Base-by-base conservation (phyloP, 2,888 invertebrate species). In the Ormyrus labotus region DNA sequence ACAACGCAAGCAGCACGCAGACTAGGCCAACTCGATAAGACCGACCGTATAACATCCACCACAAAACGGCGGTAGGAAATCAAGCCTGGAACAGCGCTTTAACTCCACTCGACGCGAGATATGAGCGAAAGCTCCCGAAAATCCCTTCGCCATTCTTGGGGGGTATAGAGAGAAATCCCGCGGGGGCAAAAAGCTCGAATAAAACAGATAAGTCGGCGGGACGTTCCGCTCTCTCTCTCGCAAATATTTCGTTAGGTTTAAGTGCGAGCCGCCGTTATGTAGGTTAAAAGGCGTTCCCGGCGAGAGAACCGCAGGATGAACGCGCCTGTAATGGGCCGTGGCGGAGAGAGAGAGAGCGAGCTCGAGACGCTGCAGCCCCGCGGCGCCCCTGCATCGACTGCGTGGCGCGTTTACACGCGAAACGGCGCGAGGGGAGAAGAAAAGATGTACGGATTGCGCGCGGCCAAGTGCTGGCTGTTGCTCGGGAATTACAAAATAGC, bases 211-310 rank as follows among this genome's bases (percentile, higher is more conserved):
- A 67, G 67, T 45, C 8, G n/a, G 58, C 8, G 5, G n/a, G 19
- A n/a, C 77, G 7, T 0, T 0, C 34, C 34, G 8, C 11, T 5
- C 50, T 55, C 61, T 7, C 34, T 55, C 61, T 7, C 34, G 10
- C 79, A 50, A 78, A 67, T 78, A 79, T 79, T 79, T 73, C 68
- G 68, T 79, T 69, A 73, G 48, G 13, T 67, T 48, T 70, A 34
- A 67, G 68, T 45, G 75, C 45, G 47, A 60, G 11, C 19, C 2
- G 51, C 51, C 51, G 53, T 53, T 64, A 75, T 64, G 65, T 70
- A 19, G 70, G 75, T 75, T 74, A 75, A 75, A 74, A 70, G 70
- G 51, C 65, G 48, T 45, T 50, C 57, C 7, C 51, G 11, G 11
- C 60, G 51, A 47, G 19, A 8, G 11, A 9, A 47, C 47, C 10